These are phyloP conservation scores for Danio rerio DNA, from an alignment of 2,113 vertebrate species.

Conservation along the genomic window GRCz12tu NC_133190.1:4255001-4255500, in stretches of 20 bases:
- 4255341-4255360: constrained; percentile 70
- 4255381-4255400: neutral
- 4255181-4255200: constrained; percentile 55
- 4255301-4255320: constrained; percentile 43
- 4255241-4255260: constrained; percentile 59
- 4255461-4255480: too few species aligned
- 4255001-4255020: constrained; percentile 70
- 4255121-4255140: constrained; percentile 60
- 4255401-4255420: neutral
- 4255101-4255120: constrained; percentile 64
- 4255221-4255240: neutral
- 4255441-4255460: neutral
- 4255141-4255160: constrained; percentile 53
- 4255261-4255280: constrained; percentile 43
- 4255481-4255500: too few species aligned
- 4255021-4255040: constrained; percentile 56
- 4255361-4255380: constrained; percentile 63
- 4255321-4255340: constrained; percentile 62
- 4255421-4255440: neutral
- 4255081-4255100: constrained; percentile 66
- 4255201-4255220: neutral
- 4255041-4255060: neutral
- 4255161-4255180: constrained; percentile 48
- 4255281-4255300: constrained; percentile 66
- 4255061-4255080: constrained; percentile 56